Conservation (phyloP, 2,888 invertebrate genomes). For the Drosophila yooni region DNA sequence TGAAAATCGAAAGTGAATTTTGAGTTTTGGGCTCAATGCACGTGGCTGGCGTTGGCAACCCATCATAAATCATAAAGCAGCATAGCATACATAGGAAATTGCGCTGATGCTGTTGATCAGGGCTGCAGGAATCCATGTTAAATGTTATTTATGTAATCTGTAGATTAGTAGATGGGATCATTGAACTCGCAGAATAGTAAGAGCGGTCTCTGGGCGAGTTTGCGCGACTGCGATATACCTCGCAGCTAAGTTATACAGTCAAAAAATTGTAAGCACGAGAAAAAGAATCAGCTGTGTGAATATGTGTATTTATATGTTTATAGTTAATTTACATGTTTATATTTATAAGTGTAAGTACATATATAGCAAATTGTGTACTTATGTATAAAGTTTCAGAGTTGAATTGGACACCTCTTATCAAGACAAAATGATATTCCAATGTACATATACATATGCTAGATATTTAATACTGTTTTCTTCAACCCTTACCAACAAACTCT, state of each 20-base stretch:
- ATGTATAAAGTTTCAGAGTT: background rate
- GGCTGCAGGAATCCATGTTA: conserved; percentile 51
- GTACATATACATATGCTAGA: no score
- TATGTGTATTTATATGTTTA: background rate
- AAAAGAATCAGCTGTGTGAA: background rate
- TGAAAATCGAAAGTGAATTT: conserved; percentile 76
- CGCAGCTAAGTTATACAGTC: background rate
- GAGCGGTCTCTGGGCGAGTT: background rate
- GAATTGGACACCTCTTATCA: background rate
- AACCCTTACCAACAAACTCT: background rate
- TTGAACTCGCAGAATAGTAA: conserved; percentile 26
- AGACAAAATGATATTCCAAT: background rate
- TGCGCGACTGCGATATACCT: conserved; percentile 16
- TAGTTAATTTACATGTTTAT: background rate
- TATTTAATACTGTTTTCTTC: background rate
- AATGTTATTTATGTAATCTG: conserved; percentile 18
- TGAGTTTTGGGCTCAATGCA: conserved; percentile 11
- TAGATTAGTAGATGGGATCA: conserved; percentile 27
- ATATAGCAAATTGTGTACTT: background rate
- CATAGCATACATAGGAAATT: conserved; percentile 69
- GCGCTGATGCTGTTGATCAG: conserved; percentile 51
- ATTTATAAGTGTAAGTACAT: background rate
- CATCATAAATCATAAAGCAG: conserved; percentile 72
- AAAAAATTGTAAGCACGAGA: background rate
- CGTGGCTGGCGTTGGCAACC: background rate